Evolutionary conservation across 2,113 vertebrate species (phyloP).

Genomic region (Scolopax mira): DNA sequence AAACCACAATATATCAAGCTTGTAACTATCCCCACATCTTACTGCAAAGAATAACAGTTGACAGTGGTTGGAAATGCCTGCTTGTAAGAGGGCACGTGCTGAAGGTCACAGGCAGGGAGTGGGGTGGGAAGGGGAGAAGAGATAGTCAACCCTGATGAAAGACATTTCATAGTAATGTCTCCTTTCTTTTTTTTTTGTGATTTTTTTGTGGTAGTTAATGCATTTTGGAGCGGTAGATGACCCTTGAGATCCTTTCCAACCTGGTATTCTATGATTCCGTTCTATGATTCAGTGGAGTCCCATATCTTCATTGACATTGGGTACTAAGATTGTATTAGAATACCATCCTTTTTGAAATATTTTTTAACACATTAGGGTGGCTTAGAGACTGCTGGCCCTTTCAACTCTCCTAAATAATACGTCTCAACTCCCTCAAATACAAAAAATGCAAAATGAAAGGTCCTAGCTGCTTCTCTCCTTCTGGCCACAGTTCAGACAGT

Average conservation of each 20-base stretch:
- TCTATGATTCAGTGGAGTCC: not conserved
- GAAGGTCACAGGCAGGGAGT: not conserved
- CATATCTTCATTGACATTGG: not conserved
- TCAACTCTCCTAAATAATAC: not conserved
- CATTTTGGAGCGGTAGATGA: not conserved
- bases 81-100: not conserved
- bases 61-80: fast-evolving
- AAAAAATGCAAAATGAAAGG: not conserved
- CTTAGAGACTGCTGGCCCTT: not conserved
- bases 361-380: not conserved
- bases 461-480: not conserved
- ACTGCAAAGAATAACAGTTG: not conserved
- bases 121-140: not conserved
- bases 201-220: not conserved
- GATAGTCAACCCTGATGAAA: not conserved
- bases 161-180: not conserved
- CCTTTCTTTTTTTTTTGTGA: not conserved
- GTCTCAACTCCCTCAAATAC: not conserved
- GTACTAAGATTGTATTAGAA: not conserved
- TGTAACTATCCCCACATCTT: not conserved
- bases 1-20: not conserved
- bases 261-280: not conserved
- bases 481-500: not conserved
- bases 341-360: not conserved
- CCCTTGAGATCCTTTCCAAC: not conserved